Conservation (phyloP, 1,140 invertebrate species). For the Drosophila sulfurigaster region DNA sequence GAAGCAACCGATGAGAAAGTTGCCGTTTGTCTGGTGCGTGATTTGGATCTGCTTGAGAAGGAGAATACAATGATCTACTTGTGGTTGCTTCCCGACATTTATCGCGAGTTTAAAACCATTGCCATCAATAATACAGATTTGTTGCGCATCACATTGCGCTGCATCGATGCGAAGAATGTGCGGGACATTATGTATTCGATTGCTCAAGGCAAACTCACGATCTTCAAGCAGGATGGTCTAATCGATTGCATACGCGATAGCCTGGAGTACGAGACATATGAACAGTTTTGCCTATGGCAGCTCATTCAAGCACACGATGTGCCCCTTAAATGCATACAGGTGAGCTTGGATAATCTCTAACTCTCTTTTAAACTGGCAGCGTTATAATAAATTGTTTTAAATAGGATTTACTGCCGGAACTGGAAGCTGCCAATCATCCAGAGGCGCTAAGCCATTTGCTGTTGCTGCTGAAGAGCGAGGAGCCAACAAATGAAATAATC, state of each 20-base stretch:
- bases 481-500: constrained; percentile 94
- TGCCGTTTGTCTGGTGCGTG: constrained; percentile 85
- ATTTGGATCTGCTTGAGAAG: constrained; percentile 93
- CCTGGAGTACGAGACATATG: constrained; percentile 97
- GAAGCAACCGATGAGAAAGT: constrained; percentile 91
- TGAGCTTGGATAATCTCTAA: constrained; percentile 79
- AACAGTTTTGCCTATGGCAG: constrained; percentile 98
- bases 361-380: neutral
- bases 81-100: constrained; percentile 96
- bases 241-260: constrained; percentile 91
- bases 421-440: constrained; percentile 94
- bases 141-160: constrained; percentile 94
- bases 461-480: constrained; percentile 96
- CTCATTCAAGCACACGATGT: constrained; percentile 96
- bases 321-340: constrained; percentile 94
- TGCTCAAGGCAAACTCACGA: constrained; percentile 93
- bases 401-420: constrained; percentile 90
- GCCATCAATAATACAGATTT: constrained; percentile 94
- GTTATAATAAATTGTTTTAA: constrained; percentile 13
- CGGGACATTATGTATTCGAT: constrained; percentile 96
- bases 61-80: constrained; percentile 94
- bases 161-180: constrained; percentile 94
- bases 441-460: constrained; percentile 97
- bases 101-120: constrained; percentile 94
- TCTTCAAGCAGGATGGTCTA: constrained; percentile 92